Conservation (phyloP, 2,113 vertebrate genomes). For the Nibea coibor region DNA sequence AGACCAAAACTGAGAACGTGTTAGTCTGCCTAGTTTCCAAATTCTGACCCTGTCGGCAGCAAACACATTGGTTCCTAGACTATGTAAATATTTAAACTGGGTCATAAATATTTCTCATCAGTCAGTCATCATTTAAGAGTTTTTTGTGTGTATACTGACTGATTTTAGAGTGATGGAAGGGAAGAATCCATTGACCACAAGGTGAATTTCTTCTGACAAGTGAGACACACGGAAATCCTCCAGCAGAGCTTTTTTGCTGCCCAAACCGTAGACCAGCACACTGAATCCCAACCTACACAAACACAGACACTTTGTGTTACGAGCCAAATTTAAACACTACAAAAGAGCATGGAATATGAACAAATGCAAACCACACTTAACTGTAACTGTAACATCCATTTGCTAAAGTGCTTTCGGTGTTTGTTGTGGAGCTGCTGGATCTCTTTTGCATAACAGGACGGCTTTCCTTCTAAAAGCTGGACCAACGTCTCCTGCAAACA, state of each 20-base stretch:
- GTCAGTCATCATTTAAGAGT: neutral
- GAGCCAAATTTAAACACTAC: constrained; percentile 39
- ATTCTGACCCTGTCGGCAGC: neutral
- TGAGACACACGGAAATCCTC: constrained; percentile 90
- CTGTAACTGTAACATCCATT: constrained; percentile 97
- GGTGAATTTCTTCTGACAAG: constrained; percentile 87
- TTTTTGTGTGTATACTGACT: constrained; percentile 80
- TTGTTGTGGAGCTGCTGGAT: constrained; percentile 87
- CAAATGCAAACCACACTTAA: constrained; percentile 68
- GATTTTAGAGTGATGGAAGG: constrained; percentile 95
- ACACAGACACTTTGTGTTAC: constrained; percentile 3
- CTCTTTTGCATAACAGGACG: constrained; percentile 87
- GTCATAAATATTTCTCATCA: neutral
- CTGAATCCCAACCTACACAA: constrained; percentile 90
- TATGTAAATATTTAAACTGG: neutral
- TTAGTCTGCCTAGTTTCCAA: neutral
- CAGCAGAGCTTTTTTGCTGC: constrained; percentile 93
- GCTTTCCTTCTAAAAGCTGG: constrained; percentile 86
- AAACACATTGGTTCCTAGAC: neutral
- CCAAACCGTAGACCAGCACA: constrained; percentile 94
- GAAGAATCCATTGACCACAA: constrained; percentile 98
- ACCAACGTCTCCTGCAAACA: constrained; percentile 87
- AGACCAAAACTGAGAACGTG: neutral
- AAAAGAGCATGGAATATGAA: neutral
- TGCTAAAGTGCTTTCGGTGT: constrained; percentile 89